A percentile compares a stretch with the other conserved stretches of the same genome.
These are phyloP conservation scores for Synergus itoensis DNA, from an alignment of 2,888 invertebrate species.

Conservation along the genomic window DNA sequence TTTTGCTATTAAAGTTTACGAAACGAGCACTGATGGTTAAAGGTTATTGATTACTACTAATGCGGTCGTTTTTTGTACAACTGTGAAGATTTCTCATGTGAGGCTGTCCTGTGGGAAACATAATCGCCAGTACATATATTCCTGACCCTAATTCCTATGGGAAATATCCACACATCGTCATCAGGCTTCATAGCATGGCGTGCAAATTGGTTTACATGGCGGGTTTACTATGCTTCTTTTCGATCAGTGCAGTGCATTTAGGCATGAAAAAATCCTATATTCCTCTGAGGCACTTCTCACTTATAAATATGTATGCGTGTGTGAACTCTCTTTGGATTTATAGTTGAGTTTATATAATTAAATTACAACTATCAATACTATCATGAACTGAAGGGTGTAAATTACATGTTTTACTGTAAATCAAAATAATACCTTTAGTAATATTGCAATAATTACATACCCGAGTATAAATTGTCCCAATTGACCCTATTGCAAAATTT, in stretches of 20 bases:
- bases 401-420: no score
- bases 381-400: no score
- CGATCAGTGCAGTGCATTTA: conserved; percentile 22
- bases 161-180: conserved; percentile 73
- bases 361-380: not conserved
- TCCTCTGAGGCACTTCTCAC: not conserved
- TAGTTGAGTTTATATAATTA: not conserved
- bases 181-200: conserved; percentile 70
- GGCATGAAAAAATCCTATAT: conserved; percentile 20
- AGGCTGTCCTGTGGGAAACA: conserved; percentile 71
- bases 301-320: not conserved
- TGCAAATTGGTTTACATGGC: conserved; percentile 77
- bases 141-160: conserved; percentile 73
- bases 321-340: not conserved
- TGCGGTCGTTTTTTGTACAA: not conserved
- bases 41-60: not conserved
- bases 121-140: conserved; percentile 51
- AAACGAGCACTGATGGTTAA: not conserved
- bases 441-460: no score
- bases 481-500: no score
- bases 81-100: conserved; percentile 21
- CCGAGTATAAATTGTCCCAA: no score
- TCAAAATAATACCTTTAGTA: no score
- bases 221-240: conserved; percentile 30
- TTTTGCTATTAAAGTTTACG: no score